Conservation (phyloP, 64 coral and sea anemone genomes). For the Actinia tenebrosa region DNA sequence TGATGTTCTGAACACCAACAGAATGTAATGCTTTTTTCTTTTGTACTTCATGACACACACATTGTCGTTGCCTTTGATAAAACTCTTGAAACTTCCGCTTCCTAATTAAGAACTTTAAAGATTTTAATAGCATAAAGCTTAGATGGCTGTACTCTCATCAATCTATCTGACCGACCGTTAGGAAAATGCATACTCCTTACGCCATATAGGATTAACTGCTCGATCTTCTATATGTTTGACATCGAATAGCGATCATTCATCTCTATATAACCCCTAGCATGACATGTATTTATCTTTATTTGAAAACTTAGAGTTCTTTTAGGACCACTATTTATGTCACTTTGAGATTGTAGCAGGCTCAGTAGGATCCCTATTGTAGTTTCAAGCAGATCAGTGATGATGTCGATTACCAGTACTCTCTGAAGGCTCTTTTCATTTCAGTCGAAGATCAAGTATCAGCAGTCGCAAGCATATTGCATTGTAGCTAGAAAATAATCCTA, state of each 20-base stretch:
- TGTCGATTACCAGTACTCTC: neutral
- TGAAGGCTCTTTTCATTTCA: constrained; percentile 2
- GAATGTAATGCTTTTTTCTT: neutral
- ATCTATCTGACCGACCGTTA: constrained; percentile 12
- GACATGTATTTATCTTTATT: constrained; percentile 7
- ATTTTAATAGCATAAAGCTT: constrained; percentile 21
- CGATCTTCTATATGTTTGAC: neutral
- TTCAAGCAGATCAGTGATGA: neutral
- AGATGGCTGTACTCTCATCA: neutral
- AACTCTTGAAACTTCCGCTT: constrained; percentile 25
- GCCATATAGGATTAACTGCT: neutral
- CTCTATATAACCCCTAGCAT: neutral
- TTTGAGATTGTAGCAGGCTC: neutral
- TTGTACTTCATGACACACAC: neutral
- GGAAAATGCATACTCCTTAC: neutral
- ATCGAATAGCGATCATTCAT: neutral
- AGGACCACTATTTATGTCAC: neutral
- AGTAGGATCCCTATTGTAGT: neutral
- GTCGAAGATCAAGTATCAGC: neutral
- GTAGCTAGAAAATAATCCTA: neutral
- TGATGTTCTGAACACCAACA: neutral
- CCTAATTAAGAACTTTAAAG: constrained; percentile 29
- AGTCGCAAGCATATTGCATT: neutral
- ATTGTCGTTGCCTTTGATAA: constrained; percentile 13
- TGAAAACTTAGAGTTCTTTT: neutral